Conservation (phyloP, 2,888 invertebrate genomes). For the Heliconius charithonia region DNA sequence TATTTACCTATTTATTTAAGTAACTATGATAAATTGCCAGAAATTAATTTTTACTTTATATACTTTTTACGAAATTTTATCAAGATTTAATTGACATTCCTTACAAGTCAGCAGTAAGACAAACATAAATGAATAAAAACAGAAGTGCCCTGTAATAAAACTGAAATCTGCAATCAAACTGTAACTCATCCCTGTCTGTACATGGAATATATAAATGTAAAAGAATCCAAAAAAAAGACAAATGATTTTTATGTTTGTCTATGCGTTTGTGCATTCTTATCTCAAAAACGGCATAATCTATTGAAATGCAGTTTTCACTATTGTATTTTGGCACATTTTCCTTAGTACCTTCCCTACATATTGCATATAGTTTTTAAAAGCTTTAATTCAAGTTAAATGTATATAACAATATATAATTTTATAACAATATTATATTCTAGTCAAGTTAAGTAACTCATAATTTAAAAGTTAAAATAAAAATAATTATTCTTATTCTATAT, state of each 20-base stretch:
- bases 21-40: neutral
- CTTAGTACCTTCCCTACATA: neutral
- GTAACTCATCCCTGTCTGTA: too few species aligned
- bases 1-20: neutral
- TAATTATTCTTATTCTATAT: constrained; percentile 32
- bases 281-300: too few species aligned
- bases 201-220: too few species aligned
- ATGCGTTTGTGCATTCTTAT: too few species aligned
- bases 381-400: neutral
- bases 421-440: constrained; percentile 17
- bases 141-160: neutral
- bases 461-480: constrained; percentile 7
- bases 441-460: constrained; percentile 7
- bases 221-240: too few species aligned
- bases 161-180: too few species aligned
- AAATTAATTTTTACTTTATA: neutral
- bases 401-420: neutral
- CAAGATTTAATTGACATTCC: constrained; percentile 7
- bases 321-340: too few species aligned
- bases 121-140: neutral
- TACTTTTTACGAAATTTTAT: neutral
- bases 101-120: neutral
- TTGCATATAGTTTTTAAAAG: neutral
- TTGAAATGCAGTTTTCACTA: too few species aligned
- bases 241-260: too few species aligned